Conservation (phyloP, 2,888 invertebrate species). For the Sceliomorpha sp. region DNA sequence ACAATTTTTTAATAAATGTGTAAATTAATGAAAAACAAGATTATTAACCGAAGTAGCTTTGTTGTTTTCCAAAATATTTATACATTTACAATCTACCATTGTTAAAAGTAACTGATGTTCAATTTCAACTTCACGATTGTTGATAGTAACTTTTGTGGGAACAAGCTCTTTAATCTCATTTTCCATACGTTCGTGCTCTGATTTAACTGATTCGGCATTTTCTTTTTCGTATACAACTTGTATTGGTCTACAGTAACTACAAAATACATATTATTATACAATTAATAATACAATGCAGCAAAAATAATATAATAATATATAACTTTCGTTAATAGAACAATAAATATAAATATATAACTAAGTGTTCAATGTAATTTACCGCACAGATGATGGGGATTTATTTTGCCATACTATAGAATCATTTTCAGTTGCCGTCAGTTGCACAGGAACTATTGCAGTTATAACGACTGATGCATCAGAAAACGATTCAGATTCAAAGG, state of each 20-base stretch:
- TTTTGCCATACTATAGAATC: not conserved
- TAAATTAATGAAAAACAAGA: not conserved
- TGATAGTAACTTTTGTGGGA: not conserved
- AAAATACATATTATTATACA: not conserved
- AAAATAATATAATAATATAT: no score
- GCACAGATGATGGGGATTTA: no score
- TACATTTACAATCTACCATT: slow-evolving; percentile 2
- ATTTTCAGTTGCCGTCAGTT: no score
- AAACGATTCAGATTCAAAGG: not conserved
- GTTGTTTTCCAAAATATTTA: slow-evolving; percentile 5
- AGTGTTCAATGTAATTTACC: no score
- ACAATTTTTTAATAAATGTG: no score
- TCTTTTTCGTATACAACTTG: not conserved
- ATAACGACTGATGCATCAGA: not conserved
- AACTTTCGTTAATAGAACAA: no score
- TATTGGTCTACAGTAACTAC: slow-evolving; percentile 1
- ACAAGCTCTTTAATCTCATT: not conserved
- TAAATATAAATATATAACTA: no score
- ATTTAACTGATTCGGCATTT: not conserved
- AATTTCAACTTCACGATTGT: not conserved
- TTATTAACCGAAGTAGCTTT: slow-evolving; percentile 2
- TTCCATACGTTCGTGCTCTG: not conserved
- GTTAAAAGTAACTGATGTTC: slow-evolving; percentile 4
- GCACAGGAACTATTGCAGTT: no score
- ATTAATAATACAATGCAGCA: no score